phyloP scores from a whole-genome alignment of 2,888 invertebrate species.

The Temnothorax rugatulus region DNA sequence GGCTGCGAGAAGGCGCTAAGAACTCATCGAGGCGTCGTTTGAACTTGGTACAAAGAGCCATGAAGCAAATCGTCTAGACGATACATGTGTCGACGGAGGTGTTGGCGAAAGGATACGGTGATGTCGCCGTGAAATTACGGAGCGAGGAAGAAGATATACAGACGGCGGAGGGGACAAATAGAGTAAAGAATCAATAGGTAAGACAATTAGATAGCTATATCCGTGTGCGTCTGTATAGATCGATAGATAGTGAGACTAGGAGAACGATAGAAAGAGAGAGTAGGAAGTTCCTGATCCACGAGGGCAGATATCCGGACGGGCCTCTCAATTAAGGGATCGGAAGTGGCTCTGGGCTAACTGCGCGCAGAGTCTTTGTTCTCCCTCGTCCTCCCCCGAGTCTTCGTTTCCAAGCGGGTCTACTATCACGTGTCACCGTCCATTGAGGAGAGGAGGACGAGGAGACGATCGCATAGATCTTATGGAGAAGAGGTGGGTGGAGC shows the following conservation, averaged over 20 bases:
- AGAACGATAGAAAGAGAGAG: slow-evolving; percentile 38
- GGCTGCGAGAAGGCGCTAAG: slow-evolving; percentile 42
- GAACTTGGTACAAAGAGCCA: slow-evolving; percentile 62
- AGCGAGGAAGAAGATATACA: neutral
- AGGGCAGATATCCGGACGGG: slow-evolving; percentile 70
- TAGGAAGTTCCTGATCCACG: slow-evolving; percentile 63
- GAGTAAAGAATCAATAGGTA: slow-evolving; percentile 21
- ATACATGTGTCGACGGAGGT: slow-evolving; percentile 53
- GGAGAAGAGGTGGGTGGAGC: slow-evolving; percentile 63
- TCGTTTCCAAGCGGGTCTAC: slow-evolving; percentile 66
- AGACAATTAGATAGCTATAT: slow-evolving; percentile 35
- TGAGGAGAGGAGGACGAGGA: slow-evolving; percentile 24
- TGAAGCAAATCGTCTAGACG: slow-evolving; percentile 53
- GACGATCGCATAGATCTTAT: slow-evolving; percentile 57
- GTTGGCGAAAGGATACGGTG: slow-evolving; percentile 40
- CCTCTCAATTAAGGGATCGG: slow-evolving; percentile 77
- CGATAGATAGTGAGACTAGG: slow-evolving; percentile 37
- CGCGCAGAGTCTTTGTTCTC: slow-evolving; percentile 71
- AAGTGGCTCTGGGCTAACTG: slow-evolving; percentile 74
- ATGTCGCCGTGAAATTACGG: slow-evolving; percentile 43
- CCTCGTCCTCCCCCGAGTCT: slow-evolving; percentile 50
- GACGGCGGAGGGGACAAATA: slow-evolving; percentile 18
- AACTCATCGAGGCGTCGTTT: slow-evolving; percentile 53
- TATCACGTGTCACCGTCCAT: slow-evolving; percentile 71
- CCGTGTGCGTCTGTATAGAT: slow-evolving; percentile 14